Percentiles rank a stretch among this genome's conserved stretches.
These are phyloP conservation scores for Cichladusa arquata DNA, from an alignment of 2,113 vertebrate genomes.

Conservation along the genomic window DNA sequence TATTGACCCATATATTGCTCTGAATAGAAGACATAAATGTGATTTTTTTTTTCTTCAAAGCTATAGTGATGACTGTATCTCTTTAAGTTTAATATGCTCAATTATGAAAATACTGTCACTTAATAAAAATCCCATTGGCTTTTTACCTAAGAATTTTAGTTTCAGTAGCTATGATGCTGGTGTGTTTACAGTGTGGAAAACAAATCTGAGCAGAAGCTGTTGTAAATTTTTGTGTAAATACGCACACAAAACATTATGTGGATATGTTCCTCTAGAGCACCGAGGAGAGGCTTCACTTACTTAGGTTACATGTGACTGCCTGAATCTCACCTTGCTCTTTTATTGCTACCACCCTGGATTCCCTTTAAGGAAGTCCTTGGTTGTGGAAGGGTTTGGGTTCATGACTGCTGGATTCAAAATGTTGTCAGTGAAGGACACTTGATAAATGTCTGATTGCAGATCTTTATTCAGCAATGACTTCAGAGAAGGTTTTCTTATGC, in stretches of 20 bases:
- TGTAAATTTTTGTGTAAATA: conserved; percentile 50
- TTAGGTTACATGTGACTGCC: not conserved
- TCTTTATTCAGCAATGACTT: not conserved
- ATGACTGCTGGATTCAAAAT: not conserved
- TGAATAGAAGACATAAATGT: not conserved
- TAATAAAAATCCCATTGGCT: not conserved
- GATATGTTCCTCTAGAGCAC: not conserved
- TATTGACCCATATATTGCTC: not conserved
- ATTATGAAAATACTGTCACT: not conserved
- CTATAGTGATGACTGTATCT: not conserved
- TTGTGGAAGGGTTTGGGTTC: not conserved
- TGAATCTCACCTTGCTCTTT: not conserved
- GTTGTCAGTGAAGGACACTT: not conserved
- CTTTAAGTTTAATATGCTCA: conserved; percentile 8
- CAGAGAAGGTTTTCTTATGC: not conserved
- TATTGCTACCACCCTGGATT: not conserved
- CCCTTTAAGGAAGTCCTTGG: not conserved
- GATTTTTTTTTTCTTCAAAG: not conserved
- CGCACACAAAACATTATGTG: conserved; percentile 21
- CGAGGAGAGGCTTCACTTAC: not conserved
- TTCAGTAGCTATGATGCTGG: conserved; percentile 48
- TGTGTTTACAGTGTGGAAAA: conserved; percentile 47
- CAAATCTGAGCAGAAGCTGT: conserved; percentile 30
- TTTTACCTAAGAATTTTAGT: conserved; percentile 50
- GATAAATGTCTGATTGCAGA: not conserved